Evolutionary conservation across 2,113 vertebrate genomes (phyloP), one percentile per base, ranked within the genome.

Genomic region (Hassar affinis): DNA sequence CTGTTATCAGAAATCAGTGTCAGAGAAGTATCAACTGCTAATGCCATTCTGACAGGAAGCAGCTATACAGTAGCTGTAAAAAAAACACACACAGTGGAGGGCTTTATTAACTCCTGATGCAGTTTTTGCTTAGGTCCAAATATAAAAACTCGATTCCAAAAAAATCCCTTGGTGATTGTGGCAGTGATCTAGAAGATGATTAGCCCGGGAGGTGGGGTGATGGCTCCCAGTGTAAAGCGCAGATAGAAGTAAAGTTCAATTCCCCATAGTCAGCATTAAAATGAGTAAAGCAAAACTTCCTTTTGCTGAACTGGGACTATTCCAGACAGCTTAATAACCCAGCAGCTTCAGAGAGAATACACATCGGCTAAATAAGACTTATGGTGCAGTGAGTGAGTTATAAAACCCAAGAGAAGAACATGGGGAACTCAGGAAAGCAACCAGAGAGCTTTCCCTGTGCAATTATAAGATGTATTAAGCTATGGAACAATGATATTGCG

Each of bases 291-390:
- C 47, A 84, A 87, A 87, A 82, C 68, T 80, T 80, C 77, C 77
- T 86, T 86, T 83, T 83, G 85, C 85, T 86, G 81, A 86, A 84
- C 77, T 76, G 78, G 78, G 78, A 84, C 76, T 77, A 80, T 86
- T 83, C 51, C 72, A 83, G 69, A 78, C 59, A 68, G 57, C 62
- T 76, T 86, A 86, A 86, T 86, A 83, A 84, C 78, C 61, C 38
- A 66, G 77, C 33, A 81, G 78, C 79, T 52, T 57, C 71, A 51
- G 52, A 81, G 42, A 83, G 27, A 33, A 57, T 76, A 77, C 69
- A 86, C 30, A 54, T 42, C 3, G 35, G 64, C 82, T 83, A 80
- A 83, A 76, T 80, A 86, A 69, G 81, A 83, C 62, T 66, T 77
- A 84, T 78, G 18, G 74, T 69, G 35, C 75, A 56, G 49, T 47